A percentile compares a stretch with the other conserved stretches of the same genome.
These are phyloP conservation scores for Pseudorasbora parva DNA, from an alignment of 2,113 vertebrate genomes.

Conservation along the genomic window DNA sequence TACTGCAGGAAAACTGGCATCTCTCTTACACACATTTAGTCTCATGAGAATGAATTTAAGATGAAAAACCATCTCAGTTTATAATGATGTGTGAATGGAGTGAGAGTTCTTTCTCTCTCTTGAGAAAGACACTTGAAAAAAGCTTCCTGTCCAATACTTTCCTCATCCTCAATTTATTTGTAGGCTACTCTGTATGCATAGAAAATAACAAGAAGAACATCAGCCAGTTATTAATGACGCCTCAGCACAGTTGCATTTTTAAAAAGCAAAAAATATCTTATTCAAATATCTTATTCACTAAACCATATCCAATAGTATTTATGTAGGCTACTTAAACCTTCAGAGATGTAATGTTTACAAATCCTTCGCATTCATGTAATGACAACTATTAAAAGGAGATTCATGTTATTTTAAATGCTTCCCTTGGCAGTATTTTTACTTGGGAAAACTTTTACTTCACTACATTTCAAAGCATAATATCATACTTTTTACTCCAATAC, in stretches of 20 bases:
- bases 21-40: slow-evolving; percentile 39
- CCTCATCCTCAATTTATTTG: neutral
- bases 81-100: slow-evolving; percentile 69
- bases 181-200: neutral
- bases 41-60: slow-evolving; percentile 53
- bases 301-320: neutral
- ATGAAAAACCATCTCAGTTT: slow-evolving; percentile 62
- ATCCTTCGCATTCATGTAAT: too few relatives aligned
- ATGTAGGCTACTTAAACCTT: neutral
- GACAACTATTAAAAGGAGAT: neutral
- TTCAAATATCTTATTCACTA: too few relatives aligned
- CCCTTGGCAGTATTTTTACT: too few relatives aligned
- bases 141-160: neutral
- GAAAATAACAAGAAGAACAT: slow-evolving; percentile 1
- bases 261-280: neutral
- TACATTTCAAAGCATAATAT: too few relatives aligned
- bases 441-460: too few relatives aligned
- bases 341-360: neutral
- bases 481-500: too few relatives aligned
- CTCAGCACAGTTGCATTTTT: neutral
- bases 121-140: slow-evolving; percentile 16
- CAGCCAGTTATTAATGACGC: neutral
- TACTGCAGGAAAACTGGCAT: slow-evolving; percentile 24
- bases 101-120: slow-evolving; percentile 59
- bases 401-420: too few relatives aligned